These are phyloP conservation scores for Hydractinia echinata DNA, from an alignment of 30 jellyfish, hydroid and myxozoan genomes.

Conservation along the genomic window DNA sequence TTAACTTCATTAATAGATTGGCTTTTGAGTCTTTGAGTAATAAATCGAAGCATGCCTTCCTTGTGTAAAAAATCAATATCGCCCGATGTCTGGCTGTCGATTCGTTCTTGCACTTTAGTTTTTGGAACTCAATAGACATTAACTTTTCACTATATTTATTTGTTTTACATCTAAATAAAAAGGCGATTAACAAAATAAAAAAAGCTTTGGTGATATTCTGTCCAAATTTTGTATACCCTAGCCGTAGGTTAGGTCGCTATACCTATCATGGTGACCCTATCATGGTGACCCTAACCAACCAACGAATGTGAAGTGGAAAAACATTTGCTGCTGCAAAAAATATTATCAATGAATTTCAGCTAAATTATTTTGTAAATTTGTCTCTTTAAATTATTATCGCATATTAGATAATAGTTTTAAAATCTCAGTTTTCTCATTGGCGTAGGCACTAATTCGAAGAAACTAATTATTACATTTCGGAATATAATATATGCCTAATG, in stretches of 20 bases:
- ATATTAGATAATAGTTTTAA: constrained; percentile 4
- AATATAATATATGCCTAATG: not conserved
- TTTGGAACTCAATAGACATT: not conserved
- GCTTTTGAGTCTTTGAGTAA: constrained; percentile 20
- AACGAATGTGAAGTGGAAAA: not conserved
- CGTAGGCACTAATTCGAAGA: not conserved
- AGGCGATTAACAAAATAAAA: not conserved
- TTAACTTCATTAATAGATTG: constrained; percentile 33
- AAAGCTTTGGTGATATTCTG: not conserved
- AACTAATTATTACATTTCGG: not conserved
- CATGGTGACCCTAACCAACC: constrained; percentile 1
- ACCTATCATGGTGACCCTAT: not conserved
- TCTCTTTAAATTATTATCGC: constrained; percentile 37
- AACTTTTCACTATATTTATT: not conserved
- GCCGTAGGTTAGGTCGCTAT: not conserved
- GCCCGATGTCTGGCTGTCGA: no score
- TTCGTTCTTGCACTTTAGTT: no score
- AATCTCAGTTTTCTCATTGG: not conserved
- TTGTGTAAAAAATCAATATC: no score
- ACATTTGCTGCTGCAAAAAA: constrained; percentile 18
- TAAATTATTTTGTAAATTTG: constrained; percentile 1
- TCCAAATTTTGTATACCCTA: no score
- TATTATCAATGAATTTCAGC: constrained; percentile 34
- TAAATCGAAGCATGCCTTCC: constrained; percentile 4
- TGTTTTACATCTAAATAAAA: not conserved